Evolutionary conservation across 2,888 invertebrate genomes (phyloP).

Genomic region (Protophormia terraenovae): DNA sequence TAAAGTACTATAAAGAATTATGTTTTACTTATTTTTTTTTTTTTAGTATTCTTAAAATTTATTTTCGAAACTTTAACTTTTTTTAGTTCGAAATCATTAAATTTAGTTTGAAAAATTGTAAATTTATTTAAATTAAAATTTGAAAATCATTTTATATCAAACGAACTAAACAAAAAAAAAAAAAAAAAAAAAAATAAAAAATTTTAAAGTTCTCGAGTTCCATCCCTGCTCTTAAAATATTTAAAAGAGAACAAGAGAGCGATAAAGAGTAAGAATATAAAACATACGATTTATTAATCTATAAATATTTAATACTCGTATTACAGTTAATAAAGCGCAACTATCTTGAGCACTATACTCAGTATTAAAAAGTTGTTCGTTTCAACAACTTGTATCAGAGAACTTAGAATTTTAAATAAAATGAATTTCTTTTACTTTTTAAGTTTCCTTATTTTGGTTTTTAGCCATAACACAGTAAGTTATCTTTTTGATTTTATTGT

Average conservation of each 20-base stretch:
- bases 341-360: not conserved
- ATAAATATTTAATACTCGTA: not conserved
- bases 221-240: too few relatives aligned
- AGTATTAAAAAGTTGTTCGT: constrained; percentile 6
- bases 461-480: not conserved
- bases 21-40: too few relatives aligned
- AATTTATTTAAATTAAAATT: too few relatives aligned
- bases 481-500: not conserved
- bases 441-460: not conserved
- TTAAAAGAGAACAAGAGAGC: not conserved
- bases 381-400: not conserved
- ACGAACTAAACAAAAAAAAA: too few relatives aligned
- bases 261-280: not conserved
- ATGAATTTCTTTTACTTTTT: not conserved
- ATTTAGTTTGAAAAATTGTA: too few relatives aligned
- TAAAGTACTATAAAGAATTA: too few relatives aligned
- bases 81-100: too few relatives aligned
- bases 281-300: not conserved
- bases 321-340: not conserved
- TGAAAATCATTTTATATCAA: too few relatives aligned
- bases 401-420: not conserved
- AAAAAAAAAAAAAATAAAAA: too few relatives aligned
- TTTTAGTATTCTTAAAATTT: too few relatives aligned
- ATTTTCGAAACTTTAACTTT: too few relatives aligned
- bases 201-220: too few relatives aligned